These are phyloP conservation scores for Xylota segnis DNA, from an alignment of 2,888 invertebrate genomes.

Conservation along the genomic window DNA sequence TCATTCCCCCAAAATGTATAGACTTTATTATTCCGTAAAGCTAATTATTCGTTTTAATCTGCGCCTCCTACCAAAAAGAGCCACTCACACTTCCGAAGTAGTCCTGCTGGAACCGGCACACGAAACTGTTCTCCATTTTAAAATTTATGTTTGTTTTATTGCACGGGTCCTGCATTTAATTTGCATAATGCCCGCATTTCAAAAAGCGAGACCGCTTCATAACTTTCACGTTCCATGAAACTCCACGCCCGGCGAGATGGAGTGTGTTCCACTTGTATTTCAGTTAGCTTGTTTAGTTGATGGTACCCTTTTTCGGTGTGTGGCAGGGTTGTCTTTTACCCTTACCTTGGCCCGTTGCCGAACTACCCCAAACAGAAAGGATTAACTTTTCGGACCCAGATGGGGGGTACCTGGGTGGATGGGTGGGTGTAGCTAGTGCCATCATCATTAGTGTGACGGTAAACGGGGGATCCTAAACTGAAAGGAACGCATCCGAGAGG, in stretches of 20 bases:
- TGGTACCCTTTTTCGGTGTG: slow-evolving; percentile 3
- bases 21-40: slow-evolving; percentile 56
- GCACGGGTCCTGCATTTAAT: slow-evolving; percentile 74
- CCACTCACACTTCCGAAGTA: slow-evolving; percentile 20
- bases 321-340: slow-evolving; percentile 2
- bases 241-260: slow-evolving; percentile 6
- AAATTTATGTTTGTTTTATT: slow-evolving; percentile 75
- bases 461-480: slow-evolving; percentile 51
- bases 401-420: neutral
- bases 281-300: slow-evolving; percentile 38
- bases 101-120: slow-evolving; percentile 2
- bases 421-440: slow-evolving; percentile 13
- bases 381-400: slow-evolving; percentile 62
- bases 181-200: slow-evolving; percentile 70
- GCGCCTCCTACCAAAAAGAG: neutral
- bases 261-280: slow-evolving; percentile 8
- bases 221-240: slow-evolving; percentile 53
- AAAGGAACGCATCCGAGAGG: slow-evolving; percentile 58
- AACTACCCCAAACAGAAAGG: slow-evolving; percentile 23
- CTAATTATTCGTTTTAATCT: slow-evolving; percentile 69
- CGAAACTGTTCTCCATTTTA: slow-evolving; percentile 60
- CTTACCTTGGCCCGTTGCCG: neutral
- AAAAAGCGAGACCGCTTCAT: slow-evolving; percentile 65
- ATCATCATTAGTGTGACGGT: slow-evolving; percentile 68
- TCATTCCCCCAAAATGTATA: slow-evolving; percentile 26